Conservation (phyloP, 2,113 vertebrate species). For the Casuarius casuarius region DNA sequence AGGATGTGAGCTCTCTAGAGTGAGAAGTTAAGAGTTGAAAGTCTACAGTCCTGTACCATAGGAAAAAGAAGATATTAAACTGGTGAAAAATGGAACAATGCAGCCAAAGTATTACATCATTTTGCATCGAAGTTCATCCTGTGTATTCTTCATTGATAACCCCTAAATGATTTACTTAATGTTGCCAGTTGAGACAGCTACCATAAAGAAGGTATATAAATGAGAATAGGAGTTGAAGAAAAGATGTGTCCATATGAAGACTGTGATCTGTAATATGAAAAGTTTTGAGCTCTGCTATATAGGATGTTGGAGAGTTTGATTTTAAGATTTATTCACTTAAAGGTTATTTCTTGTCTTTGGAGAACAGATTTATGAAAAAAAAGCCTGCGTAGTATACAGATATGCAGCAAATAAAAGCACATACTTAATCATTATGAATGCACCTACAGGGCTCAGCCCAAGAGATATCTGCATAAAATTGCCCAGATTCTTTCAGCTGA, state of each 20-base stretch:
- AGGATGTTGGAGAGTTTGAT: background rate
- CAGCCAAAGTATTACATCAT: background rate
- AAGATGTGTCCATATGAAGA: background rate
- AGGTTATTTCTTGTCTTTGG: background rate
- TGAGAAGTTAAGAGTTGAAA: background rate
- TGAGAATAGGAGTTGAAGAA: background rate
- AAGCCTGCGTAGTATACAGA: background rate
- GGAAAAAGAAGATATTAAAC: background rate
- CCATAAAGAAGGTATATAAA: background rate
- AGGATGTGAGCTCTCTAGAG: background rate
- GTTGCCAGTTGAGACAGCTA: background rate
- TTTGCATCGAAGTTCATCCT: background rate
- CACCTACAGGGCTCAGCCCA: background rate
- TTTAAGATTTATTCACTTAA: background rate
- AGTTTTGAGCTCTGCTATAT: background rate
- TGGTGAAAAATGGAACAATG: background rate
- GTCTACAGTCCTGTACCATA: no score
- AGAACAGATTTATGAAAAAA: background rate
- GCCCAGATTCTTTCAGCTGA: background rate
- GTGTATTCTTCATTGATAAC: background rate
- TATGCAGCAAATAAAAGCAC: constrained; percentile 23
- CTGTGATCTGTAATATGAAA: background rate
- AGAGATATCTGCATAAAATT: constrained; percentile 26
- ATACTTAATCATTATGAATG: constrained; percentile 3
- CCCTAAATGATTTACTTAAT: background rate